Evolutionary conservation across 2,113 vertebrate genomes (phyloP), one percentile per base, ranked within the genome.

Genomic region (Catharus bicknelli): DNA sequence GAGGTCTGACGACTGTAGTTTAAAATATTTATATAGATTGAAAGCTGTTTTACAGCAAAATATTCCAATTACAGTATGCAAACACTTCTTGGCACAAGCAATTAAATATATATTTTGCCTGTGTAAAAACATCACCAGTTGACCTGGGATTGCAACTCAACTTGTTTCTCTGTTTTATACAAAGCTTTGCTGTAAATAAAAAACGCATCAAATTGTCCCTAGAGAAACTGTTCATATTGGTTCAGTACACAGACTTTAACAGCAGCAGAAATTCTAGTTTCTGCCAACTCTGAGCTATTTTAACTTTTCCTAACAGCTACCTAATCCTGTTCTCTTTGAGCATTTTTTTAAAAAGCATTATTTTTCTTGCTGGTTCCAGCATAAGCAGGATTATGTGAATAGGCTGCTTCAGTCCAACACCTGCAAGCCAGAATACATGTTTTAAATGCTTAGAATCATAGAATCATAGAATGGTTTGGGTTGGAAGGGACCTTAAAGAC

Each of bases 1-100:
- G 79, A 82, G 58, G 58, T 89, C 91, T 85, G 86, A 88, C 70
- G 75, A 69, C 43, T 73, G 50, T 54, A 69, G 54, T 85, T 95
- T 93, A 83, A 96, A 93, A 80, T 92, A 94, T 89, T 96, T 89
- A 90, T 87, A 87, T 51, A 89, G 86, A 93, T 82, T 82, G 70
- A 92, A 96, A 89, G 55, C 81, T 87, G 62, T 66, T 95, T 89
- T 94, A 42, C 78, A 79, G 80, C 14, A 63, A 85, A 86, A 79
- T 79, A 83, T 61, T 94, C 66, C 94, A 93, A 80, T 93, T 92
- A 89, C 34, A 87, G 50, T 42, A 84, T 36, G 77, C 67, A 96
- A 94, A 92, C 55, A 42, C 16, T 82, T 79, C 55, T n/a, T 85
- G 81, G 70, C 32, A 84, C 21, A 51, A 87, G 47, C 40, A 88